Percentiles rank a stretch among this genome's conserved stretches.
Evolutionary conservation across 2,113 vertebrate species (phyloP).

Genomic region (Mionectes macconnelli): DNA sequence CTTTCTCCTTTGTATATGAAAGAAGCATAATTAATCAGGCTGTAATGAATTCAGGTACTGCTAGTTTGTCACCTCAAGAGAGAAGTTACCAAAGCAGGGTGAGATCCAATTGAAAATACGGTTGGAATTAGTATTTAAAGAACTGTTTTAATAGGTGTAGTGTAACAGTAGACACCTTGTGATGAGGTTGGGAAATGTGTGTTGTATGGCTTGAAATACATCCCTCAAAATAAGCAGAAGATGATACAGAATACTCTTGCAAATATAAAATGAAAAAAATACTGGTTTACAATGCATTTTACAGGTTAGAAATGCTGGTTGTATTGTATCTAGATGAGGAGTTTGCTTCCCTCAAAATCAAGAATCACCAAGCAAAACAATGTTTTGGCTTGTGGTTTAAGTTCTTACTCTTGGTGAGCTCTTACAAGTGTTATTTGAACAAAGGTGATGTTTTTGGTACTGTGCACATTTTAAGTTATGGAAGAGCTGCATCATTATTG

Average conservation of each 20-base stretch:
- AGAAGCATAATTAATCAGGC: constrained; percentile 70
- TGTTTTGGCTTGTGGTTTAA: not conserved
- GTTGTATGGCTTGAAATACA: not conserved
- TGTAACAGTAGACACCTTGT: not conserved
- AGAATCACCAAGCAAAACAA: not conserved
- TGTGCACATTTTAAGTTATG: not conserved
- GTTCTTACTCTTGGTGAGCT: not conserved
- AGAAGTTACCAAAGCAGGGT: constrained; percentile 16
- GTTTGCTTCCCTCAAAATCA: not conserved
- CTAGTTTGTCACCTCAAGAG: constrained; percentile 58
- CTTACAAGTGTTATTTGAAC: not conserved
- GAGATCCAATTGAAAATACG: constrained; percentile 41
- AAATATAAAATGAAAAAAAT: not conserved
- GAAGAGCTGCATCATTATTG: not conserved
- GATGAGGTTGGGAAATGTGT: not conserved
- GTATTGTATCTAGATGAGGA: not conserved
- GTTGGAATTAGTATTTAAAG: not conserved
- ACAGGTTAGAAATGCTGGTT: not conserved
- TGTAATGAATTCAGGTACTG: constrained; percentile 69
- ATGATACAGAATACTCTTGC: not conserved
- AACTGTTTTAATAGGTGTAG: not conserved
- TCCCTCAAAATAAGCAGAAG: not conserved
- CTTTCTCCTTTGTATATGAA: constrained; percentile 31
- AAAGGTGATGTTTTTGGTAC: not conserved
- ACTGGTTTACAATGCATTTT: not conserved